Evolutionary conservation across 1,140 invertebrate genomes (phyloP), one percentile per base, ranked within the genome.

Genomic region (Nixonia krombeini): DNA sequence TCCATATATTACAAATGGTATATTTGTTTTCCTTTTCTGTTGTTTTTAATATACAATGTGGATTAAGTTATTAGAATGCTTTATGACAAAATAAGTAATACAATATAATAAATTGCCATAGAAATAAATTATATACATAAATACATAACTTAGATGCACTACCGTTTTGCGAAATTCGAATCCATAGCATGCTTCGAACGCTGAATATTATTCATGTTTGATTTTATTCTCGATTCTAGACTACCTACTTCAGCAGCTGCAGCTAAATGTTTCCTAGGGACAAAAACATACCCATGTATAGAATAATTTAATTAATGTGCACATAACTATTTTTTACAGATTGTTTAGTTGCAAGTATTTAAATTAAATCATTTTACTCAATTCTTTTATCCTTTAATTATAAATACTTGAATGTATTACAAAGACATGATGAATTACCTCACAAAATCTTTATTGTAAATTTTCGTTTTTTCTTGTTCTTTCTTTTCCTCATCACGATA

Each of bases 161-260:
- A 84, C 49, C 81, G 71, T 38, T 86, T 88, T 0, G 90, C 90
- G 87, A 93, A 93, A 85, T 93, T 90, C 9, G 86, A 85, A 73
- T 91, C 87, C 92, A 93, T 93, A 13, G 90, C 84, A 23, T 78
- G 72, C 8, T 85, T 85, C 1, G 88, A 89, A 53, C 91, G 85
- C 78, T 95, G 93, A 46, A 94, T 92, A 72, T 92, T 93, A 77
- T 94, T 93, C 12, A 92, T 87, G 75, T 94, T 95, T 13, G 92
- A 87, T 72, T 91, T 93, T 31, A 95, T 91, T 74, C 93, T 86
- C 58, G 90, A 89, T 74, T 92, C 92, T 1, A 95, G 88, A 10
- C 89, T 90, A 16, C 87, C 86, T 23, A 87, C 84, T 63, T 88
- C 88, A 0, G 90, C 88, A 45, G 90, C 91, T 66, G 89, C 88